Conservation (phyloP, 2,888 invertebrate genomes). For the Zelleria hepariella region DNA sequence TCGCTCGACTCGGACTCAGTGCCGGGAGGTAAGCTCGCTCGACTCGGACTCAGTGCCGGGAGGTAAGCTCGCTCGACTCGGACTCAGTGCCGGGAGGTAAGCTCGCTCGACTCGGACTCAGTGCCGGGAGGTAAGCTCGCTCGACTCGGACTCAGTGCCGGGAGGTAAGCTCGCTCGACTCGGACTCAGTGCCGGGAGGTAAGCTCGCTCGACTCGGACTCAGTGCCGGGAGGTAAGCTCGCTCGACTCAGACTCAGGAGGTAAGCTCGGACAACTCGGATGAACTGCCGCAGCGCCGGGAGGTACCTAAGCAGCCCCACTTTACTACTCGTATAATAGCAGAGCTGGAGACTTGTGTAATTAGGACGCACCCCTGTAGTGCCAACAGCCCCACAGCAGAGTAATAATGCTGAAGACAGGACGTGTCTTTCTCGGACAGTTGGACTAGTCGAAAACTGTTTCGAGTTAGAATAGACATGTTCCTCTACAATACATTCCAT, state of each 20-base stretch:
- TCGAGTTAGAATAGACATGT: too few species aligned
- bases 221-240: constrained; percentile 80
- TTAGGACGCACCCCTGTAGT: too few species aligned
- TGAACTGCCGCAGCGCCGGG: constrained; percentile 36
- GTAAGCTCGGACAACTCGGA: constrained; percentile 35
- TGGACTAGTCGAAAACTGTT: too few species aligned
- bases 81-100: constrained; percentile 47
- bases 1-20: constrained; percentile 80
- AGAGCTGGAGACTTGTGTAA: too few species aligned
- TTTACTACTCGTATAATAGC: too few species aligned
- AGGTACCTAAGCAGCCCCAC: too few species aligned
- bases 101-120: constrained; percentile 81
- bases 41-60: constrained; percentile 73
- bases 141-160: constrained; percentile 75
- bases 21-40: constrained; percentile 65
- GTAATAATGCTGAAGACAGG: too few species aligned
- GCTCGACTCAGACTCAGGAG: constrained; percentile 21
- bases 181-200: constrained; percentile 56
- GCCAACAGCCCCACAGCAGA: too few species aligned
- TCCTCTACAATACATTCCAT: neutral
- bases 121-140: constrained; percentile 53
- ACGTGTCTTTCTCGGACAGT: too few species aligned
- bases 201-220: constrained; percentile 83
- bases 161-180: constrained; percentile 77
- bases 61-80: constrained; percentile 80